A percentile compares a stretch with the other conserved stretches of the same genome.
These are phyloP conservation scores for Callithrix jacchus DNA, from an alignment of 2,113 vertebrate species.

Conservation along the genomic window DNA sequence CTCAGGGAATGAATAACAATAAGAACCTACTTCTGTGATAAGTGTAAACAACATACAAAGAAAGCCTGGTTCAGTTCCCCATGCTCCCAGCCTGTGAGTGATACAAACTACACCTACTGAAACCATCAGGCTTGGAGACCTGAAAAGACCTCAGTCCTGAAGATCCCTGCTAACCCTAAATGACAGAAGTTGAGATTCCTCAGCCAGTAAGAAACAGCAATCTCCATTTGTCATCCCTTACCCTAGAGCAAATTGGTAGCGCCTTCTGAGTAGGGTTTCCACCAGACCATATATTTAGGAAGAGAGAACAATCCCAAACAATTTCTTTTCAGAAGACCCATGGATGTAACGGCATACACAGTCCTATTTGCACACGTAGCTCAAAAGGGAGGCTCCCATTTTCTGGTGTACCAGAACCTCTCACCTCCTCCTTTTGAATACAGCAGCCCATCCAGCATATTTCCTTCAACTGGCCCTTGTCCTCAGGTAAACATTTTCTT, in stretches of 20 bases:
- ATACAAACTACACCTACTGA: not conserved
- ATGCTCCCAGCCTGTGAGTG: not conserved
- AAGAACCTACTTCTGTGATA: not conserved
- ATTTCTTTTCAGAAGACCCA: not conserved
- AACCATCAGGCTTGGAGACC: not conserved
- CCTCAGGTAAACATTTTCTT: not conserved
- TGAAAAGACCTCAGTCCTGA: not conserved
- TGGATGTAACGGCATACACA: not conserved
- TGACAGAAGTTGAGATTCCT: not conserved
- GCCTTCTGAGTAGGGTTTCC: not conserved
- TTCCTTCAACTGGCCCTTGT: not conserved
- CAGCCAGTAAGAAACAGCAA: not conserved
- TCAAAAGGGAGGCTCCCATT: not conserved
- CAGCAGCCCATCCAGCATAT: not conserved
- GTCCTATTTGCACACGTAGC: not conserved
- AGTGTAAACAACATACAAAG: not conserved
- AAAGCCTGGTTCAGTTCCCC: not conserved
- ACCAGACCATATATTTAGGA: not conserved
- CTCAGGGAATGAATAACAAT: not conserved
- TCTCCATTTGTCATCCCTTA: not conserved
- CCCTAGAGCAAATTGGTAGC: not conserved
- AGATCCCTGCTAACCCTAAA: not conserved
- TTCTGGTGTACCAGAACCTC: not conserved
- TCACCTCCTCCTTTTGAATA: not conserved
- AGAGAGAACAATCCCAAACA: not conserved